These are phyloP conservation scores for Venustaconcha ellipsiformis DNA, from an alignment of 1,140 invertebrate genomes.

Conservation along the genomic window DNA sequence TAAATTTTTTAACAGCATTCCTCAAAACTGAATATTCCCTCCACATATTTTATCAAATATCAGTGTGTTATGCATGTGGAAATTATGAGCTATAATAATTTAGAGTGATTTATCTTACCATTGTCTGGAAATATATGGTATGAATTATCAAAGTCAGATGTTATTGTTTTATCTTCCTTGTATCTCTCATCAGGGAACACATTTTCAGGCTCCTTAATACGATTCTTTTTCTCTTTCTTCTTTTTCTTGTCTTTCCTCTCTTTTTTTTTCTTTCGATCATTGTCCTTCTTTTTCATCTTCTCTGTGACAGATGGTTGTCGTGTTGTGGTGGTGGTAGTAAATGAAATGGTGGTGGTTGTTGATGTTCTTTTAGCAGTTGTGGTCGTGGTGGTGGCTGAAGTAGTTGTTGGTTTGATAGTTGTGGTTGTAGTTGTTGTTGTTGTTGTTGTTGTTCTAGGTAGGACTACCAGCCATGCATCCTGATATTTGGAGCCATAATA, in stretches of 20 bases:
- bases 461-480: constrained; percentile 21
- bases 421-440: constrained; percentile 19
- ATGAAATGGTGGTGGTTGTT: constrained; percentile 1
- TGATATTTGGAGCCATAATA: constrained; percentile 21
- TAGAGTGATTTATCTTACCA: too few relatives aligned
- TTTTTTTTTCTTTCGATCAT: constrained; percentile 15
- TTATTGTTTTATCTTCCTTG: too few relatives aligned
- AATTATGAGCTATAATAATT: too few relatives aligned
- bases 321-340: neutral
- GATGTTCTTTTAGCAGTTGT: neutral
- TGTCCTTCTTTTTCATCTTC: constrained; percentile 23
- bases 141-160: too few relatives aligned
- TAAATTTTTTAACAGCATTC: too few relatives aligned
- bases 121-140: too few relatives aligned
- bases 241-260: constrained; percentile 16
- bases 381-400: constrained; percentile 4
- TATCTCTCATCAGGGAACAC: neutral
- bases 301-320: neutral
- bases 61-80: too few relatives aligned
- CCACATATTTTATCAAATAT: too few relatives aligned
- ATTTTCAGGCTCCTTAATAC: constrained; percentile 11
- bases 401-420: constrained; percentile 5
- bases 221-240: constrained; percentile 18
- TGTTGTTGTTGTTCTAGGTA: constrained; percentile 17
- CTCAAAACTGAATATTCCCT: too few relatives aligned